Conservation (phyloP, 2,797 vertebrate species). For the Manis javanica region DNA sequence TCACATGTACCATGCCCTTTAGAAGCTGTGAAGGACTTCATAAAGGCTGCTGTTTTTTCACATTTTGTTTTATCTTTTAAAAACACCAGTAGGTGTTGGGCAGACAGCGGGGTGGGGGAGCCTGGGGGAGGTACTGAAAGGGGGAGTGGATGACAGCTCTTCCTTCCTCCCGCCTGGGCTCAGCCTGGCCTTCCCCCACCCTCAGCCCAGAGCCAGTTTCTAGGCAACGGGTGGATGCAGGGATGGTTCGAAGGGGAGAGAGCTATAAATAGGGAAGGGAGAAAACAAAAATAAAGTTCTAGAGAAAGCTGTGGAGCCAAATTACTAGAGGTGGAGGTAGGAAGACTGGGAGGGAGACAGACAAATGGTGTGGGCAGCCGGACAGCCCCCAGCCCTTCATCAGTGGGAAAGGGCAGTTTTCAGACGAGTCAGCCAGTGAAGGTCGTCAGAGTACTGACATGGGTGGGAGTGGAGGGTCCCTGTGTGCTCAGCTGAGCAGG, state of each 20-base stretch:
- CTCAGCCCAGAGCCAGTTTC: constrained; percentile 90
- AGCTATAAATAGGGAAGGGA: constrained; percentile 86
- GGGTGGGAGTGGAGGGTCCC: neutral
- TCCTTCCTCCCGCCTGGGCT: constrained; percentile 62
- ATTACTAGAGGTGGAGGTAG: constrained; percentile 6
- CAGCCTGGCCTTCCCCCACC: constrained; percentile 75
- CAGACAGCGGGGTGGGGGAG: constrained; percentile 45
- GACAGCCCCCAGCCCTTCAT: constrained; percentile 23
- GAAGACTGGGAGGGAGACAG: neutral
- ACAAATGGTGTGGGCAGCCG: neutral
- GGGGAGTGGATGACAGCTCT: constrained; percentile 58
- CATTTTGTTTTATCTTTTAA: constrained; percentile 51
- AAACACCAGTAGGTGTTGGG: constrained; percentile 17
- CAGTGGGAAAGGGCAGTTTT: neutral
- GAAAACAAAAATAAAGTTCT: constrained; percentile 87
- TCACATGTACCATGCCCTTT: neutral
- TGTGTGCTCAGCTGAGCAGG: neutral
- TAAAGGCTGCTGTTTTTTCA: constrained; percentile 31
- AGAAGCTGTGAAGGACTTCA: constrained; percentile 1
- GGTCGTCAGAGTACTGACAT: neutral
- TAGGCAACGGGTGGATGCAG: constrained; percentile 90
- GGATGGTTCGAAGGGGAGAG: constrained; percentile 81
- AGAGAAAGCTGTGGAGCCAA: constrained; percentile 65
- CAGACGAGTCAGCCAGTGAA: neutral
- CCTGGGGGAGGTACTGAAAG: neutral